A percentile compares a stretch with the other conserved stretches of the same genome.
Conservation (phyloP, 1,140 invertebrate species). For the Diabrotica undecimpunctata region DNA sequence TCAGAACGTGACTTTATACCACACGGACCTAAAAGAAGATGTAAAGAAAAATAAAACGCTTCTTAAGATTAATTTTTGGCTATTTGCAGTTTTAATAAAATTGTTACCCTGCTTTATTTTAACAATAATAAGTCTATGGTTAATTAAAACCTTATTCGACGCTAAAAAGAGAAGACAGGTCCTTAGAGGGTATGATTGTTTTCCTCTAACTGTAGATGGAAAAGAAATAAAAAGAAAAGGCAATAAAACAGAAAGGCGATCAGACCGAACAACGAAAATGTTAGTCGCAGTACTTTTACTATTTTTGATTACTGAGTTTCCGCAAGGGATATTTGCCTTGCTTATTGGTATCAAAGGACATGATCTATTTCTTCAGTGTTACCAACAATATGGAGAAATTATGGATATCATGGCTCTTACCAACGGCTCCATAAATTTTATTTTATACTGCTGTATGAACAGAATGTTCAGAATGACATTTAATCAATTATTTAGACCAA, state of each 20-base stretch:
- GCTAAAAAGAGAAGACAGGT: constrained; percentile 66
- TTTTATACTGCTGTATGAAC: constrained; percentile 93
- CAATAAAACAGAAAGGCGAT: constrained; percentile 64
- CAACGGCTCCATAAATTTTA: constrained; percentile 91
- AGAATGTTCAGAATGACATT: constrained; percentile 88
- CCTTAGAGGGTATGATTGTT: constrained; percentile 59
- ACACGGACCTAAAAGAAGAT: constrained; percentile 58
- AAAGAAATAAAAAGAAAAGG: constrained; percentile 37
- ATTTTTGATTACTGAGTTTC: constrained; percentile 84
- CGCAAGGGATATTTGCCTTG: constrained; percentile 73
- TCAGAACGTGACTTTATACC: constrained; percentile 56
- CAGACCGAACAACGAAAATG: constrained; percentile 86
- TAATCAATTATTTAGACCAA: constrained; percentile 62
- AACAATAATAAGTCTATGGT: constrained; percentile 74
- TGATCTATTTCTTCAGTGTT: constrained; percentile 71
- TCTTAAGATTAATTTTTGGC: constrained; percentile 81
- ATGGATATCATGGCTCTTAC: constrained; percentile 90
- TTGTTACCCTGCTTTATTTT: constrained; percentile 79
- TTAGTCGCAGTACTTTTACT: constrained; percentile 80
- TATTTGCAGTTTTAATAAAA: constrained; percentile 80
- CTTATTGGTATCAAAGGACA: constrained; percentile 69
- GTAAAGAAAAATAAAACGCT: constrained; percentile 56
- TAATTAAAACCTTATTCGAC: constrained; percentile 70
- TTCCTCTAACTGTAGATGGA: constrained; percentile 46
- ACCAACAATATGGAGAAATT: constrained; percentile 78